Conservation (phyloP, 1,140 invertebrate species). For the Lutraria rhynchaena region DNA sequence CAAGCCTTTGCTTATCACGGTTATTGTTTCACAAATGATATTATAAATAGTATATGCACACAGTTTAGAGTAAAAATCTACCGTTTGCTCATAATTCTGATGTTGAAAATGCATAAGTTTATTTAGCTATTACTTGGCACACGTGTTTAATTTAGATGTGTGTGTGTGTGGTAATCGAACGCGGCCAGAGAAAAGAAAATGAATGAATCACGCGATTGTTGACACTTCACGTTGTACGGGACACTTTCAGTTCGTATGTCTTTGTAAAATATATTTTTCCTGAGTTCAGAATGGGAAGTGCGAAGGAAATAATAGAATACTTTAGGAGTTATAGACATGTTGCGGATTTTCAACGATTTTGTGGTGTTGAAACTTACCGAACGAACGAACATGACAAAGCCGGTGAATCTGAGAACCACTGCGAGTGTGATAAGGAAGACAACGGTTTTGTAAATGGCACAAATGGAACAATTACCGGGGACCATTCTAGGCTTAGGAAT, state of each 20-base stretch:
- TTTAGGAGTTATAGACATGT: constrained; percentile 54
- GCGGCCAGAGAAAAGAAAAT: not conserved
- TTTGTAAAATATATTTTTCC: too few relatives aligned
- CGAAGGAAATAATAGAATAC: constrained; percentile 30
- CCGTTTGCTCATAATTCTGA: too few relatives aligned
- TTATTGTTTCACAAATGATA: too few relatives aligned
- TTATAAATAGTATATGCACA: too few relatives aligned
- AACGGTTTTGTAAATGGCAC: not conserved
- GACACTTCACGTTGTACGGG: not conserved
- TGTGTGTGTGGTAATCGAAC: not conserved
- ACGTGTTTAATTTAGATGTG: too few relatives aligned
- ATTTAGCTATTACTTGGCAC: too few relatives aligned
- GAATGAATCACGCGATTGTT: constrained; percentile 47
- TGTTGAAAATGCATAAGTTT: too few relatives aligned
- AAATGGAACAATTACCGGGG: not conserved
- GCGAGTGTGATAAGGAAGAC: constrained; percentile 3
- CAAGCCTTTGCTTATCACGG: too few relatives aligned
- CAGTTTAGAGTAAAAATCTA: too few relatives aligned
- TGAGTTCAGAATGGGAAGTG: constrained; percentile 6
- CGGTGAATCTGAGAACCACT: not conserved
- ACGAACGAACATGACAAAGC: not conserved
- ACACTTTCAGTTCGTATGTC: too few relatives aligned
- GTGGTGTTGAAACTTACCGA: constrained; percentile 49
- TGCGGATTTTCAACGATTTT: constrained; percentile 56
- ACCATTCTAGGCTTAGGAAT: constrained; percentile 11